phyloP scores from a whole-genome alignment of 1,140 invertebrate species.

The Phymorhynchus buccinoides region DNA sequence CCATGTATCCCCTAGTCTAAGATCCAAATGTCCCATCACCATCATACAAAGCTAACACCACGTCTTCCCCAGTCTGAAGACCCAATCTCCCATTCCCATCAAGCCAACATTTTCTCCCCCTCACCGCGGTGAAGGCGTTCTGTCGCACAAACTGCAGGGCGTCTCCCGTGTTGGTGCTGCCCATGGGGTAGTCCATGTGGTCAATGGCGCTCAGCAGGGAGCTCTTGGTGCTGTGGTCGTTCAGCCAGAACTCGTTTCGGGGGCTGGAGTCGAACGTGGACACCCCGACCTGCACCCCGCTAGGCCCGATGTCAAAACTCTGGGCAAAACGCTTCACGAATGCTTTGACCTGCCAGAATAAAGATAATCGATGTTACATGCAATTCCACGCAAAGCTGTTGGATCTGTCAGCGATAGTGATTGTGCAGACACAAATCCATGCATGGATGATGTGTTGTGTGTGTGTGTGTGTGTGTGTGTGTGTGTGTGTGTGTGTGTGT shows the following conservation, averaged over 20 bases:
- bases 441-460: too few species aligned
- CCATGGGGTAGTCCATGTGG: conserved; percentile 47
- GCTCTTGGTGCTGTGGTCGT: conserved; percentile 52
- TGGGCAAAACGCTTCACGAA: conserved; percentile 61
- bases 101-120: conserved; percentile 57
- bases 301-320: conserved; percentile 53
- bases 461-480: too few species aligned
- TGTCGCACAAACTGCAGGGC: conserved; percentile 55
- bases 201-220: conserved; percentile 37
- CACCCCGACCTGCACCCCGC: conserved; percentile 44
- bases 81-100: too few species aligned
- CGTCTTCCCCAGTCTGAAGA: too few species aligned
- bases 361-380: too few species aligned
- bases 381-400: too few species aligned
- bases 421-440: too few species aligned
- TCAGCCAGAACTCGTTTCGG: conserved; percentile 65
- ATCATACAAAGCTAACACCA: neutral
- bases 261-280: conserved; percentile 45
- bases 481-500: too few species aligned
- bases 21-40: neutral
- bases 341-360: conserved; percentile 54
- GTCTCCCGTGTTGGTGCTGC: conserved; percentile 55
- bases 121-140: conserved; percentile 52
- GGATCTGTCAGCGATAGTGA: too few species aligned
- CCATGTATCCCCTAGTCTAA: too few species aligned